A percentile compares a stretch with the other conserved stretches of the same genome.
These are phyloP conservation scores for Palythoa grandis DNA, from an alignment of 92 coral and sea anemone genomes.

Conservation along the genomic window DNA sequence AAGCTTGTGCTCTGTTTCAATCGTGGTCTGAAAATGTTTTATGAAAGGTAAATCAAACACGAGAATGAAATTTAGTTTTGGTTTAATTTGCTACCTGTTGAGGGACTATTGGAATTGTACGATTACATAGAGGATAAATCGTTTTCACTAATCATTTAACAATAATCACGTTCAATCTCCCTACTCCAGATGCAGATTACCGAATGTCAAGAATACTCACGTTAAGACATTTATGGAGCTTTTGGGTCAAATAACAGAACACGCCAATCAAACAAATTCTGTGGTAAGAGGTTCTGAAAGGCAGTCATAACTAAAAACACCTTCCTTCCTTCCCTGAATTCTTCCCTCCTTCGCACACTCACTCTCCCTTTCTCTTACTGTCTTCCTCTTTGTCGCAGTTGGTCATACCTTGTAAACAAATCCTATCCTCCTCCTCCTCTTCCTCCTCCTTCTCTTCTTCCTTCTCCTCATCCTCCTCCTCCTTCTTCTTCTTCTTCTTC, in stretches of 20 bases:
- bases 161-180: no score
- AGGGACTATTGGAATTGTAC: no score
- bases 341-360: no score
- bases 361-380: background rate
- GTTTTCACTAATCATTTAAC: no score
- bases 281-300: background rate
- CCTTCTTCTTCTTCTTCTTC: no score
- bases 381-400: background rate
- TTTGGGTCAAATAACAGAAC: background rate
- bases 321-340: no score
- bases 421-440: no score
- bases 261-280: background rate
- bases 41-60: background rate
- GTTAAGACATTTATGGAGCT: background rate
- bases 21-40: slow-evolving; percentile 2
- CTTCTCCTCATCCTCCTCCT: no score
- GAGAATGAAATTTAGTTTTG: no score
- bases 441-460: background rate
- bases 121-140: no score
- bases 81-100: no score
- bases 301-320: background rate
- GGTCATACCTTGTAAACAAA: no score
- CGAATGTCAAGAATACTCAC: background rate
- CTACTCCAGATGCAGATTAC: background rate
- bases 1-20: slow-evolving; percentile 32